Evolutionary conservation across 2,113 vertebrate genomes (phyloP).

Genomic region (Pangasianodon gigas): DNA sequence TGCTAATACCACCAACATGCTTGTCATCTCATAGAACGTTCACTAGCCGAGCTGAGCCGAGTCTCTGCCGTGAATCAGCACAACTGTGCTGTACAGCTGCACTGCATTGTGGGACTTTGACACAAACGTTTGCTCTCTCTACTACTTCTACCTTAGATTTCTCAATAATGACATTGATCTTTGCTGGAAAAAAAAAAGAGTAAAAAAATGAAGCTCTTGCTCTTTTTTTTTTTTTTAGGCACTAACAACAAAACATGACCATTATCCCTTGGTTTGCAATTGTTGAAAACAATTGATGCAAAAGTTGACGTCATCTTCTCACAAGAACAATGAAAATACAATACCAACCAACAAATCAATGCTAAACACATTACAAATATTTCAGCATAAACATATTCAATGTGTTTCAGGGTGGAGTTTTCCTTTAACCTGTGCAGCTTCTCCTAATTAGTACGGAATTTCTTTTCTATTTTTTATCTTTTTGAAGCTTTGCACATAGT

Average conservation of each 20-base stretch:
- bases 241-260: neutral
- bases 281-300: neutral
- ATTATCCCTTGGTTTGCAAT: neutral
- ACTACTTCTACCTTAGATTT: neutral
- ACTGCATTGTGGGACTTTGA: neutral
- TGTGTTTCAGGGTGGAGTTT: neutral
- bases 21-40: neutral
- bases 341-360: neutral
- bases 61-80: neutral
- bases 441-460: neutral
- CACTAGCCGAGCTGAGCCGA: neutral
- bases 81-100: neutral
- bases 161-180: neutral
- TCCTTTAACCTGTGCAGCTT: neutral
- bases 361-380: neutral
- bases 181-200: neutral
- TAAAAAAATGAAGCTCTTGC: neutral
- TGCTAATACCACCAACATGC: neutral
- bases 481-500: neutral
- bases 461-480: neutral
- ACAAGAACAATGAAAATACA: neutral
- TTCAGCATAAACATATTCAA: neutral
- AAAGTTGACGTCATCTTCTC: neutral
- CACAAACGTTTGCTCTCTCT: neutral
- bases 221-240: neutral